Base-by-base conservation (phyloP, 2,113 vertebrate species). In the Melanerpes formicivorus region DNA sequence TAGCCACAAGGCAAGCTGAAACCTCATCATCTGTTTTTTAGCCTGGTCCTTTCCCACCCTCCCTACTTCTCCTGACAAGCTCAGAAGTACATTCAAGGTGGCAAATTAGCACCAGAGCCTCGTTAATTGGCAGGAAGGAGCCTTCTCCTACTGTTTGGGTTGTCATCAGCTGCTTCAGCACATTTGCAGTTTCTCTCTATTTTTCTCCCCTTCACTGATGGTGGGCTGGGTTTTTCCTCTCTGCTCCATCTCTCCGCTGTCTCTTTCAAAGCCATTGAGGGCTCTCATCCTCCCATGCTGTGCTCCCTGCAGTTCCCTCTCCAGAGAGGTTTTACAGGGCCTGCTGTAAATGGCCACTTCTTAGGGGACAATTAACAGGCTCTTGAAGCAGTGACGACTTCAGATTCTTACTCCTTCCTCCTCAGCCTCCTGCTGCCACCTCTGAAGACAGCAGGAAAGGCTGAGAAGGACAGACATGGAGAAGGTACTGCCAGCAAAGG, bases 41-140 rank as follows among this genome's bases (percentile, higher is more conserved):
- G 92, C 83, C 30, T 92, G 4, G 0, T 70, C 63, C 63, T 56
- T 90, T 73, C 26, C 54, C 23, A 37, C 66, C 26, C 48, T 9
- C 25, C 14, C 29, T 55, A 15, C 77, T 90, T 86, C 85, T 89
- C 69, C 67, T 94, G 96, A 93, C 94, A 96, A 93, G 86, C 94
- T 97, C 96, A 95, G 94, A 96, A 97, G 91, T 93, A 60, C 91
- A 87, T 86, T 87, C 74, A 93, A 97, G 97, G 97, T 97, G 95
- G 95, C 90, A 97, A 97, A 97, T 97, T 97, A 97, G 91, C 89
- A 16, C 80, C 93, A 91, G 91, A 94, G 96, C 83, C 87, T 94
- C 17, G 5, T 97, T 98, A 97, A 97, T 95, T 97, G 96, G 92
- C 89, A 96, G 96, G 94, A 95, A 96, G 80, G 95, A 95, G 87